Base-by-base conservation (phyloP, 2,888 invertebrate genomes). In the Oligia strigilis region DNA sequence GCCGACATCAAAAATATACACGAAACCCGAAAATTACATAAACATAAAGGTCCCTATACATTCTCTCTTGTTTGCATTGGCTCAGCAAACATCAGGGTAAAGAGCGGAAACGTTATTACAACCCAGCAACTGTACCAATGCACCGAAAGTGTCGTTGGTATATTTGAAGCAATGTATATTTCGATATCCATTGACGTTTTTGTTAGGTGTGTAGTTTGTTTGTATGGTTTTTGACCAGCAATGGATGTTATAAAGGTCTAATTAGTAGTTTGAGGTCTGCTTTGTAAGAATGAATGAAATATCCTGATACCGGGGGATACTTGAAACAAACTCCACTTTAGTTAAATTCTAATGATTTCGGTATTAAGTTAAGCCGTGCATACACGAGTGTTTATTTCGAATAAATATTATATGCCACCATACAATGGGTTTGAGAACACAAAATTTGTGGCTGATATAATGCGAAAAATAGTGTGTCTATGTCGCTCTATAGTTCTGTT, bases 71-170 rank as follows among this genome's bases (percentile, higher is more conserved):
- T 95, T 95, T 95, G 94, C 94, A 93, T 92, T 95, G 94, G 92
- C 92, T 94, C 90, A 91, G 94, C 93, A 95, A 95, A 96, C 94
- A 95, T 93, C 91, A 90, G 86, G 93, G 93, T 94, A 95, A 96
- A 95, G 93, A 95, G 95, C 94, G 95, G 94, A 95, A 95, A 95
- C 94, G 92, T 94, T 95, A 95, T 95, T 95, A 95, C 94, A 94
- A 93, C 93, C 94, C 93, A 88, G 89, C 87, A 83, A 80, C 87
- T 66, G 29, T 86, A 93, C 93, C 89, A 90, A 78, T 36, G 77
- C 1, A 84, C 13, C 43, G 23, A 75, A 55, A 55, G 40, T 58
- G 73, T 4, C n/a, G 1, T 29, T 52, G 75, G 23, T 73, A 62
- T 71, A 46, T 75, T 75, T 13, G 23, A 29, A n/a, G 6, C 23